Conservation (phyloP, 2,888 invertebrate species). For the Trileptium ribeirensis region DNA sequence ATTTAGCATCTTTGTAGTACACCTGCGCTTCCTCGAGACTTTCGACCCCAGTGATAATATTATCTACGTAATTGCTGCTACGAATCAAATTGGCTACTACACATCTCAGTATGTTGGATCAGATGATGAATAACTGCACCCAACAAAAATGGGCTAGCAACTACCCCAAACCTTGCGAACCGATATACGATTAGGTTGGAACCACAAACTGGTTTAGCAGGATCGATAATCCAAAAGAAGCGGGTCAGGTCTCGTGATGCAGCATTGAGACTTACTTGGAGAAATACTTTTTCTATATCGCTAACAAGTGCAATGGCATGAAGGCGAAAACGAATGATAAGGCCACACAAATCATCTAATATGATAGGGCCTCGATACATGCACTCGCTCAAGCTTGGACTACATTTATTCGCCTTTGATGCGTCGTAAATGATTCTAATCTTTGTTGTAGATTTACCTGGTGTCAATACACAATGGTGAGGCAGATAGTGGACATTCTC, state of each 20-base stretch:
- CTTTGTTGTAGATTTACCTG: constrained; percentile 32
- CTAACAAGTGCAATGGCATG: constrained; percentile 12
- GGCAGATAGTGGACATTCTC: constrained; percentile 31
- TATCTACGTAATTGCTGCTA: constrained; percentile 33
- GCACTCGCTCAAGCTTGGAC: constrained; percentile 29
- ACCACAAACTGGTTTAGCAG: background rate
- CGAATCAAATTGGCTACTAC: constrained; percentile 1
- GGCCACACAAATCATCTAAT: constrained; percentile 24
- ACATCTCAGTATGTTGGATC: background rate
- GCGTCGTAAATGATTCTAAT: constrained; percentile 38
- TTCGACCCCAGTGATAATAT: no score
- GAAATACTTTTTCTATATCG: constrained; percentile 13
- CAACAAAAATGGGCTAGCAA: constrained; percentile 26
- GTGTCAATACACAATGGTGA: constrained; percentile 31
- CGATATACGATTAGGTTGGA: constrained; percentile 29
- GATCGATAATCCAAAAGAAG: constrained; percentile 31
- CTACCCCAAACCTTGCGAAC: constrained; percentile 28
- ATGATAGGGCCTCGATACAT: constrained; percentile 29
- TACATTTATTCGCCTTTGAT: background rate
- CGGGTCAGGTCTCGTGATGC: constrained; percentile 26
- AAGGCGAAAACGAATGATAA: constrained; percentile 24
- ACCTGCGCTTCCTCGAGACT: background rate
- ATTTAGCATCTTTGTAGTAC: background rate
- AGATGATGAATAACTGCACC: constrained; percentile 1
- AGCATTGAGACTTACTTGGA: constrained; percentile 22